Evolutionary conservation across 1,140 invertebrate species (phyloP), one percentile per base, ranked within the genome.

Genomic region (Lepidurus apus): DNA sequence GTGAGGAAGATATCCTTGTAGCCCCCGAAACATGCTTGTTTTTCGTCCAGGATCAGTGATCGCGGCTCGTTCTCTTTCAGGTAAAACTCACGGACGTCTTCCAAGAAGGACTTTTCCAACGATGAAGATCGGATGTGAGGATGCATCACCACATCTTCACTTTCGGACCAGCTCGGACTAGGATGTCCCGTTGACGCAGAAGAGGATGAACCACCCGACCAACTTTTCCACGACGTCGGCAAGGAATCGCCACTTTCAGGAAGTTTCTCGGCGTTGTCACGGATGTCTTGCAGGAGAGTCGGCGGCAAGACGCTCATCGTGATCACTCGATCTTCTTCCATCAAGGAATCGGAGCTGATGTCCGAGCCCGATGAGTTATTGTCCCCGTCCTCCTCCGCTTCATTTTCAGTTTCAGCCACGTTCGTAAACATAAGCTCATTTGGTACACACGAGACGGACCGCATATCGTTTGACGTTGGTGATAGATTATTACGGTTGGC

Each of bases 151-250:
- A 84, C 83, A 80, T 86, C 84, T 45, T 83, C 81, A 73, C 83
- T 81, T 76, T 82, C 83, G 43, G 83, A 83, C 83, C 76, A 85
- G 83, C 80, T 88, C 87, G 77, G 88, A 88, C 81, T 88, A 89
- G 80, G 89, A 88, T 79, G 91, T 88, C 82, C 94, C 93, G 82
- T 93, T 92, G 77, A 95, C 84, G 84, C 94, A 93, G 82, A 95
- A 95, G 34, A 65, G 7, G 53, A 65, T n/a, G 53, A 65, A 13
- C 17, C 17, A 17, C 53, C 53, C 17, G 53, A 65, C 53, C 53
- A 65, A 65, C 53, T 65, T 65, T 65, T 65, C 21, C 17, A 65
- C 17, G 53, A 65, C 13, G 53, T 65, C 53, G 53, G 53, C 53
- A 65, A 65, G 6, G 53, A 65, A 65, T 65, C 53, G 53, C 53